Evolutionary conservation across 64 coral and sea anemone species (phyloP).

Genomic region (Actinia tenebrosa): DNA sequence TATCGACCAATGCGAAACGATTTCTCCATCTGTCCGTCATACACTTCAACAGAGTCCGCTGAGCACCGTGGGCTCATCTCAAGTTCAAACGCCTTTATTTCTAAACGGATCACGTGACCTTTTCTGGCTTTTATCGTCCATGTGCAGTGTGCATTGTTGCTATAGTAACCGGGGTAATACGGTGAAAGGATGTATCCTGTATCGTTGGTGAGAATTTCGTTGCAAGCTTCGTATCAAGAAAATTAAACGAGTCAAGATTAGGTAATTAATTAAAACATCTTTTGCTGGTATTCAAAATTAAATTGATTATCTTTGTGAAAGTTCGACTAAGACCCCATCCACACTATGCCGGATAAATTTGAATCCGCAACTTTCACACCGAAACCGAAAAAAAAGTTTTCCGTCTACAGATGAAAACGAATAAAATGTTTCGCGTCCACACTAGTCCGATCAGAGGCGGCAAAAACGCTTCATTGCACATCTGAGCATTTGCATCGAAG

Average conservation of each 20-base stretch:
- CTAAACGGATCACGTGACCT: constrained; percentile 39
- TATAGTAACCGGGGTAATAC: constrained; percentile 54
- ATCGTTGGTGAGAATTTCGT: background rate
- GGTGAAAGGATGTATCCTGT: constrained; percentile 52
- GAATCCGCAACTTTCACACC: no score
- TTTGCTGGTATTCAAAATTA: no score
- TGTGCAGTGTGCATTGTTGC: constrained; percentile 37
- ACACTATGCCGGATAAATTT: no score
- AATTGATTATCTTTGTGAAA: no score
- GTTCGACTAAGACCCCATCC: no score
- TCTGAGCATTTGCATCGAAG: no score
- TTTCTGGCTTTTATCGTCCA: constrained; percentile 27
- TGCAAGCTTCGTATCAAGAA: constrained; percentile 38
- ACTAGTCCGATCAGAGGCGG: no score
- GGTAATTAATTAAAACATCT: no score
- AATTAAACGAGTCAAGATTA: background rate
- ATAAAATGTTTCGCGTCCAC: no score
- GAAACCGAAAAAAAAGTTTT: no score
- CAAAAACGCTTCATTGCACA: no score
- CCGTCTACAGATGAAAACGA: no score
- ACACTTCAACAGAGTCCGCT: constrained; percentile 40
- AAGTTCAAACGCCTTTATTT: constrained; percentile 40
- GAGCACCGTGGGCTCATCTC: constrained; percentile 34
- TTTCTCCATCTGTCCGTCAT: background rate
- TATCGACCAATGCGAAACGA: constrained; percentile 19